Evolutionary conservation across 2,113 vertebrate species (phyloP).

Genomic region (Muntiacus reevesi): DNA sequence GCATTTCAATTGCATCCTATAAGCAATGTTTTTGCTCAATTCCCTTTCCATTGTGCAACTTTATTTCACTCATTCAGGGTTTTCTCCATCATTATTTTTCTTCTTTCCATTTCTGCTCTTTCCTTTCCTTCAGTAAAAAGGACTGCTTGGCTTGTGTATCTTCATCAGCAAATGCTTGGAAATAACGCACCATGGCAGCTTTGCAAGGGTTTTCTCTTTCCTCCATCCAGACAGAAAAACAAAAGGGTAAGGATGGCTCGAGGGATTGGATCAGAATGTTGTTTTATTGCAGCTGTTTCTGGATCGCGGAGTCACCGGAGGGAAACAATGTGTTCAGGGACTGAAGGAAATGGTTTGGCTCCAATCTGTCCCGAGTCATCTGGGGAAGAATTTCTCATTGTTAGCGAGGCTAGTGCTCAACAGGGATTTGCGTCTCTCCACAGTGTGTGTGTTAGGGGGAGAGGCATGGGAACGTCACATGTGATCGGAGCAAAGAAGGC

Average conservation of each 20-base stretch:
- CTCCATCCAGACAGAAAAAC: constrained; percentile 64
- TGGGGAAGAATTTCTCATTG: constrained; percentile 45
- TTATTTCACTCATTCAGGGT: constrained; percentile 41
- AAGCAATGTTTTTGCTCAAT: constrained; percentile 32
- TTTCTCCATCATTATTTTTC: constrained; percentile 45
- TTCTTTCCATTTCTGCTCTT: background rate
- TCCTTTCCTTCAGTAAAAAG: constrained; percentile 46
- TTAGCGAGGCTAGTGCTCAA: background rate
- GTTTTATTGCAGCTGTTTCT: constrained; percentile 62
- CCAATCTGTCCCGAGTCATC: constrained; percentile 55
- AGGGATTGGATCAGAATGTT: constrained; percentile 60
- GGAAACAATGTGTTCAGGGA: constrained; percentile 68
- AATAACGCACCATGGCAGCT: constrained; percentile 53
- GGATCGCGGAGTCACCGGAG: background rate
- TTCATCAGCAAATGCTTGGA: constrained; percentile 25
- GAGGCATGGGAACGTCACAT: background rate
- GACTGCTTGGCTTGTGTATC: constrained; percentile 13
- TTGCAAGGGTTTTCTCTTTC: constrained; percentile 69
- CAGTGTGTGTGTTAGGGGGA: background rate
- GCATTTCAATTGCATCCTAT: background rate
- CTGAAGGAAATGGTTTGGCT: constrained; percentile 69
- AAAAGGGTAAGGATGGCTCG: constrained; percentile 72
- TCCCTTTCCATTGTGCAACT: constrained; percentile 39
- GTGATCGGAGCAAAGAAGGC: background rate
- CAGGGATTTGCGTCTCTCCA: background rate